Base-by-base conservation (phyloP, 2,888 invertebrate species). In the Drosophila multiciliata region DNA sequence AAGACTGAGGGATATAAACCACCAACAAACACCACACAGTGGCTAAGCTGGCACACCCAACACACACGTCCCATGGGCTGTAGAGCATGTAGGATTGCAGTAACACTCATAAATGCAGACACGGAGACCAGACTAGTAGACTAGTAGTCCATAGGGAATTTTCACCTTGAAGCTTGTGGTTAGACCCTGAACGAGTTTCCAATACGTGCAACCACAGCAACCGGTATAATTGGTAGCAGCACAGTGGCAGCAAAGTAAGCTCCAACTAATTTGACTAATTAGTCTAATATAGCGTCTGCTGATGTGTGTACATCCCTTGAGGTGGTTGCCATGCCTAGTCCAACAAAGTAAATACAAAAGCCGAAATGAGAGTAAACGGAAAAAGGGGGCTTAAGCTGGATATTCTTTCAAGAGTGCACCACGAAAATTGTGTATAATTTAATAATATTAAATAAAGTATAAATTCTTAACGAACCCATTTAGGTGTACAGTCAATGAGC, bases 171-270 rank as follows among this genome's bases (percentile, higher is more conserved):
- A 63, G 63, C 42, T n/a, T 35, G 50, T 50, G 42, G 36, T 71
- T 42, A 52, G 36, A 38, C 49, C 23, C 29, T 35, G n/a, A 36
- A 55, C 45, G n/a, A 36, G 55, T 38, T 35, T 26, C 23, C 53
- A 59, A 71, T 71, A 66, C 62, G 26, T 29, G 55, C 57, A 78
- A 75, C 83, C 74, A 73, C 70, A 85, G 73, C 73, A 85, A 74
- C 83, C 59, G 42, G 57, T 55, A 55, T 78, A 82, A 82, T 82
- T 82, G 82, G 69, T 61, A 45, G 36, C 49, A 33, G 29, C 35
- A 42, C 8, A 38, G 36, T 29, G 29, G 17, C 57, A 42, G 33
- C 60, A 54, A 66, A 35, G 63, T 50, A 58, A 69, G 49, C 54
- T 52, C 54, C 23, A 66, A 65, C 66, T 62, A 80, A 75, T 71